Evolutionary conservation across 1,140 invertebrate species (phyloP).

Genomic region (Drosophila albomicans): DNA sequence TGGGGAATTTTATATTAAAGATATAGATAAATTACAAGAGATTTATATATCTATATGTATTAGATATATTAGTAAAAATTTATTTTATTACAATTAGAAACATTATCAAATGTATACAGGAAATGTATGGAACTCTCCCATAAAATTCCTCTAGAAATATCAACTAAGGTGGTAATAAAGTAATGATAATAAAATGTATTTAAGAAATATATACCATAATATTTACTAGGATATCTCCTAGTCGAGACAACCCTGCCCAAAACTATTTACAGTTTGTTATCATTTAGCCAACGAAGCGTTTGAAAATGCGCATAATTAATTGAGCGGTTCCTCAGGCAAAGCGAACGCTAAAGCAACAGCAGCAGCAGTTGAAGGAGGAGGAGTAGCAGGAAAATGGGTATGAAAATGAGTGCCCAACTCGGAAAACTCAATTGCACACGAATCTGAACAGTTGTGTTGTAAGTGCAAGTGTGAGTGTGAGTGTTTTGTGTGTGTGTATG

Average conservation of each 20-base stretch:
- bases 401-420: constrained; percentile 25
- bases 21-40: no score
- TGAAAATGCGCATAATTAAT: constrained; percentile 61
- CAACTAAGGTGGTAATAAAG: no score
- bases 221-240: constrained; percentile 11
- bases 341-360: not conserved
- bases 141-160: no score
- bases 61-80: no score
- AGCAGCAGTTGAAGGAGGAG: not conserved
- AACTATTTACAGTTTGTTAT: constrained; percentile 32
- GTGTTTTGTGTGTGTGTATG: constrained; percentile 8
- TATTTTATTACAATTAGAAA: no score
- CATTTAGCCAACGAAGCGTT: constrained; percentile 53
- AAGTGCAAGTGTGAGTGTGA: constrained; percentile 2
- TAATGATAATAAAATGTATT: no score
- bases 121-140: no score
- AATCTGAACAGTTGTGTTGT: constrained; percentile 52
- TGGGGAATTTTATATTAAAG: no score
- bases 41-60: no score
- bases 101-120: no score
- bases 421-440: constrained; percentile 50
- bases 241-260: not conserved
- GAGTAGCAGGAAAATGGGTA: not conserved
- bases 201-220: not conserved
- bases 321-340: constrained; percentile 34